Conservation (phyloP, 2,113 vertebrate species). For the Thomomys bottae region DNA sequence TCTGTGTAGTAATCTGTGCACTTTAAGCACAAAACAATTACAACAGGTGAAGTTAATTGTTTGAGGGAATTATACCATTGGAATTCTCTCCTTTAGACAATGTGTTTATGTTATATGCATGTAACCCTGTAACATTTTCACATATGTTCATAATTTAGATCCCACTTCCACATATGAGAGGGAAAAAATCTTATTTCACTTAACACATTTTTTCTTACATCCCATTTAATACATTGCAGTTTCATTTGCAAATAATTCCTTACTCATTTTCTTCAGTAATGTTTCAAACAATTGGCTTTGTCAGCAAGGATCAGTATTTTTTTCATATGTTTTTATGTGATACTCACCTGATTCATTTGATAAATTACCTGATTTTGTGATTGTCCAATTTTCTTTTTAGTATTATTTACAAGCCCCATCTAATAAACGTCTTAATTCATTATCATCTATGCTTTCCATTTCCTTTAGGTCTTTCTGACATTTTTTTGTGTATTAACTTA, state of each 20-base stretch:
- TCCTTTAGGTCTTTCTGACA: neutral
- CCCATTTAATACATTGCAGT: neutral
- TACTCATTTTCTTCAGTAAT: neutral
- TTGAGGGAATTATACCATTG: too few species aligned
- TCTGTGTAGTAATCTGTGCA: neutral
- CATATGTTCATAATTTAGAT: too few species aligned
- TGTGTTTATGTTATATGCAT: neutral
- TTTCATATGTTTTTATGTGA: neutral
- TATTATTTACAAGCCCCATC: neutral
- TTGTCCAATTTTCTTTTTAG: neutral
- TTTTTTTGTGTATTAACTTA: conserved; percentile 1
- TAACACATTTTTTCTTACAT: too few species aligned
- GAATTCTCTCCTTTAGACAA: too few species aligned
- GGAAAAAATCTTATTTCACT: too few species aligned
- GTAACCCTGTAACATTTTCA: too few species aligned
- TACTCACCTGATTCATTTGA: neutral
- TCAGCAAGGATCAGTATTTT: neutral
- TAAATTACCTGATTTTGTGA: neutral
- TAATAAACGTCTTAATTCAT: neutral
- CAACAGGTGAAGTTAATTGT: neutral
- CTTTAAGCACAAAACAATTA: neutral
- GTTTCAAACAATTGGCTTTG: neutral
- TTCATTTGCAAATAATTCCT: neutral
- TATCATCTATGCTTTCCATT: neutral
- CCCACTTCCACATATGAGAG: too few species aligned